Evolutionary conservation across 2,888 invertebrate genomes (phyloP), one percentile per base, ranked within the genome.

Genomic region (Opisthograptis luteolata): DNA sequence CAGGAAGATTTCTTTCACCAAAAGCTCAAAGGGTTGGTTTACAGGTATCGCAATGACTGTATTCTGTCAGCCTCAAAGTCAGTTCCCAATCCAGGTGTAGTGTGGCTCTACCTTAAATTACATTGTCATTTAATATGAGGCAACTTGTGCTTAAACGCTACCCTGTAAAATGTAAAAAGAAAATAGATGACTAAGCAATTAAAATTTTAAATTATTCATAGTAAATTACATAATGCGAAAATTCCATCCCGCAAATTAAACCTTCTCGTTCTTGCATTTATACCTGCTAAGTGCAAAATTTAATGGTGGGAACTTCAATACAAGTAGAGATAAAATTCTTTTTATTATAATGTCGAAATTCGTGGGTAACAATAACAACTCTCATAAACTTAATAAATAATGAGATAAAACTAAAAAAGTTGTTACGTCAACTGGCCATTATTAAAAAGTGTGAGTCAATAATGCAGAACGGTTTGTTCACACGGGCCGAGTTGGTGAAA

Each of bases 381-480:
- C 9, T 27, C 31, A 39, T 28, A 36, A 32, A 39, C 32, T 43
- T 35, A 19, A 43, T 19, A n/a, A 47, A 34, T 45, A 12, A 51
- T 40, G 49, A 45, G 42, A 50, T 41, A 45, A 37, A 51, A 57
- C 45, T 50, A 39, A 53, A 57, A 58, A 41, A 41, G 36, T 41
- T 45, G 47, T 62, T 61, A 60, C 60, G 52, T 46, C 65, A 58
- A 61, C 58, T 60, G 12, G 35, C 43, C 57, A 64, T 63, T 65
- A 66, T 64, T 66, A 62, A 64, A 68, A 58, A 64, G 59, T 56
- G 62, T 63, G 66, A 58, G 52, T 55, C 60, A 64, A 63, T 55
- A 52, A 66, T 60, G 54, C 66, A 68, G 70, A 60, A 64, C 65
- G 74, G 81, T 81, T 78, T 77, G 77, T 87, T 88, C 85, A 79